A percentile compares a stretch with the other conserved stretches of the same genome.
These are phyloP conservation scores for Periparus ater DNA, from an alignment of 2,797 vertebrate species.

Conservation along the genomic window DNA sequence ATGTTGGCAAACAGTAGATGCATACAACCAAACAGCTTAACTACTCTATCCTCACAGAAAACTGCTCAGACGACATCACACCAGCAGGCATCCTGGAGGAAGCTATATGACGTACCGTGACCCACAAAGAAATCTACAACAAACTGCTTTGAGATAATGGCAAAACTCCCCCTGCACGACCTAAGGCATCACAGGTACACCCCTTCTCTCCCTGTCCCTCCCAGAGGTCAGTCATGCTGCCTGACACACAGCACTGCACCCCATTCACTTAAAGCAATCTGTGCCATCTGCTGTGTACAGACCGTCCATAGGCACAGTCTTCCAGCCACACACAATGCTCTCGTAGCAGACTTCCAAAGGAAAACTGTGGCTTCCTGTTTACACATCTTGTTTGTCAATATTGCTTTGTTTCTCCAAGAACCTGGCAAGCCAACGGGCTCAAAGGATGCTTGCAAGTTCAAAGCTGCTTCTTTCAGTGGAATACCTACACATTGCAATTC, in stretches of 20 bases:
- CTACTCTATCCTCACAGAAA: not conserved
- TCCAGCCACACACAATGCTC: not conserved
- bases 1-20: not conserved
- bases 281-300: not conserved
- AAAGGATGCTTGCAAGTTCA: not conserved
- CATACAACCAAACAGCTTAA: not conserved
- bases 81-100: not conserved
- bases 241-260: not conserved
- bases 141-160: not conserved
- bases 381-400: not conserved
- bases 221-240: not conserved
- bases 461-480: not conserved
- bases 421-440: not conserved
- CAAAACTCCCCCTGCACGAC: not conserved
- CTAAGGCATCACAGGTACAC: not conserved
- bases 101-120: not conserved
- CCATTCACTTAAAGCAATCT: not conserved
- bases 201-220: not conserved
- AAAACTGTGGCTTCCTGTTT: not conserved
- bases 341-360: not conserved
- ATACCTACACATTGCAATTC: not conserved
- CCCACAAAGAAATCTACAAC: not conserved
- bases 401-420: not conserved
- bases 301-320: not conserved
- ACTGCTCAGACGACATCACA: rapidly evolving